phyloP scores from a whole-genome alignment of 92 coral and sea anemone species.

The Parazoanthus atlanticus region DNA sequence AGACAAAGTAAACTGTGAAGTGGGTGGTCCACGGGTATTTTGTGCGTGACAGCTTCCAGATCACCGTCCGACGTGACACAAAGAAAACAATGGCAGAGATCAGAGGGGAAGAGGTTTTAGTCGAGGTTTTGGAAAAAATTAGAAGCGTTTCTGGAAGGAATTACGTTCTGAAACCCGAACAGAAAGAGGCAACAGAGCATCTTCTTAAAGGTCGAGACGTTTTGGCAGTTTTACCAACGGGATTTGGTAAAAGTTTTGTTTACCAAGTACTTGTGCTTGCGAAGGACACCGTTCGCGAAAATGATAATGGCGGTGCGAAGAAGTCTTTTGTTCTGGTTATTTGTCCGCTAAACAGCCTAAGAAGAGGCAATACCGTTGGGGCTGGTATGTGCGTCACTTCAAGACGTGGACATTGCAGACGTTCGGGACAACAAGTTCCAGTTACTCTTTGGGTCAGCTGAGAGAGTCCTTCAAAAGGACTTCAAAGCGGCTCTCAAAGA shows the following conservation, averaged over 20 bases:
- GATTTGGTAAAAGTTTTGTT: conserved; percentile 29
- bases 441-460: conserved; percentile 40
- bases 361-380: conserved; percentile 44
- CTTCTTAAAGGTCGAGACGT: conserved; percentile 15
- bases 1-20: too few relatives aligned
- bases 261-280: conserved; percentile 21
- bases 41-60: too few relatives aligned
- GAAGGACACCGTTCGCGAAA: too few relatives aligned
- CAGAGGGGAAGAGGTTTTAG: background rate
- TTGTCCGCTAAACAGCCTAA: conserved; percentile 42
- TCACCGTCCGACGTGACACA: too few relatives aligned
- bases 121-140: background rate
- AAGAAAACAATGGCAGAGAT: too few relatives aligned
- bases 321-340: too few relatives aligned
- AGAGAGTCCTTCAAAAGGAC: conserved; percentile 10
- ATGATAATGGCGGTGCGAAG: too few relatives aligned
- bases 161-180: background rate
- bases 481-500: background rate
- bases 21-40: too few relatives aligned
- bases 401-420: background rate
- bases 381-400: conserved; percentile 7
- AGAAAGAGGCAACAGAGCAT: background rate
- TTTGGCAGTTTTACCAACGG: conserved; percentile 33
- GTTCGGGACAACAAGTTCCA: background rate
- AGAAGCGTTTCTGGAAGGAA: background rate